phyloP scores from a whole-genome alignment of 2,888 invertebrate genomes.

The Dryocosmus kuriphilus region DNA sequence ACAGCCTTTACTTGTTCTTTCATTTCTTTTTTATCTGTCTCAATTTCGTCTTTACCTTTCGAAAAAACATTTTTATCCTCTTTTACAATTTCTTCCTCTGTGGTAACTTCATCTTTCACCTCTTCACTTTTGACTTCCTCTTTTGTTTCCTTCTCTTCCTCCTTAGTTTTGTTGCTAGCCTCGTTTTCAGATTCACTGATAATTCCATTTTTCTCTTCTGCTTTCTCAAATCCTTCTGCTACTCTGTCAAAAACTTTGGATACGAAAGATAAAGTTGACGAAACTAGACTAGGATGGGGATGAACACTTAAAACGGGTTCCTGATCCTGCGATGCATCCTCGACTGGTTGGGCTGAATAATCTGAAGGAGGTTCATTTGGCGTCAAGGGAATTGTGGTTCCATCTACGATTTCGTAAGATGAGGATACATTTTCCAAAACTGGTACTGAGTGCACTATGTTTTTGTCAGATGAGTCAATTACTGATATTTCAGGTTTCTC shows the following conservation, averaged over 20 bases:
- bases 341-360: slow-evolving; percentile 51
- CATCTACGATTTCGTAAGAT: slow-evolving; percentile 81
- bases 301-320: slow-evolving; percentile 60
- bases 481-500: slow-evolving; percentile 42
- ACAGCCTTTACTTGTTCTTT: not conserved
- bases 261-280: slow-evolving; percentile 51
- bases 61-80: slow-evolving; percentile 35
- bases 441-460: slow-evolving; percentile 40
- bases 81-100: slow-evolving; percentile 37
- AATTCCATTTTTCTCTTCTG: slow-evolving; percentile 12
- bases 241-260: slow-evolving; percentile 45
- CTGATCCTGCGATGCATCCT: slow-evolving; percentile 37
- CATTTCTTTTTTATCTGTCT: slow-evolving; percentile 49
- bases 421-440: slow-evolving; percentile 50
- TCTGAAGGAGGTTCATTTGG: slow-evolving; percentile 51
- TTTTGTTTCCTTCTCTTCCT: slow-evolving; percentile 11
- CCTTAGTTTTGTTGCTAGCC: not conserved
- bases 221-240: not conserved
- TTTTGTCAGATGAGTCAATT: slow-evolving; percentile 39
- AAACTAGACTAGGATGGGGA: slow-evolving; percentile 60
- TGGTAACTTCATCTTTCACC: slow-evolving; percentile 7
- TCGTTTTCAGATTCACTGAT: not conserved
- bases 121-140: not conserved
- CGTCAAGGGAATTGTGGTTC: slow-evolving; percentile 80
- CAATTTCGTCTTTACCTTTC: not conserved